These are phyloP conservation scores for Tamias sibiricus DNA, from an alignment of 2,113 vertebrate species.

Conservation along the genomic window DNA sequence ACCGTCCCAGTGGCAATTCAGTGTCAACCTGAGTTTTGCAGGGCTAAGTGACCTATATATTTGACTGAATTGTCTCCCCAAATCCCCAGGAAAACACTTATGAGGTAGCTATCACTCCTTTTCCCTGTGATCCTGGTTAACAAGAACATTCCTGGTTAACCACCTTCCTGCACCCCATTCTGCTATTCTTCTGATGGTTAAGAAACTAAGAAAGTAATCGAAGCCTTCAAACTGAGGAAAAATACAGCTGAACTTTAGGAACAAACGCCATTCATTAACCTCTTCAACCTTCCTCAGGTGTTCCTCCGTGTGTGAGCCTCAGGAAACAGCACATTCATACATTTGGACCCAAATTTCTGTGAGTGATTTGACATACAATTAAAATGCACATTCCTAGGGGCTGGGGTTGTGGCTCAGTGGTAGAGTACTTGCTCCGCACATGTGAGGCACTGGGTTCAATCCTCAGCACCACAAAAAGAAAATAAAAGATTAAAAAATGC, in stretches of 20 bases:
- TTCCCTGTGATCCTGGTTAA: neutral
- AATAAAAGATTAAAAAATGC: neutral
- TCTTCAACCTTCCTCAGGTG: neutral
- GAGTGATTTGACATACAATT: neutral
- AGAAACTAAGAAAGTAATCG: neutral
- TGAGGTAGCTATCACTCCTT: neutral
- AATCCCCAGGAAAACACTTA: neutral
- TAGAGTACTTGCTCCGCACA: too few relatives aligned
- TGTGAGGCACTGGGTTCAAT: too few relatives aligned
- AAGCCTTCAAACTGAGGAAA: neutral
- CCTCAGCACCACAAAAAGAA: too few relatives aligned
- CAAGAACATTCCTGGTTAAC: neutral
- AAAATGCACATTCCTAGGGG: neutral
- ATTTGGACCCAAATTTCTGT: neutral
- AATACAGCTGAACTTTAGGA: neutral
- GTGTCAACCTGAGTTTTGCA: neutral
- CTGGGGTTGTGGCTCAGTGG: too few relatives aligned
- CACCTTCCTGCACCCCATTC: neutral
- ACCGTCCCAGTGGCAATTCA: neutral
- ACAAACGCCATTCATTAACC: neutral
- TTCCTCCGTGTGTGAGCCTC: neutral
- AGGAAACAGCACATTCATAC: neutral
- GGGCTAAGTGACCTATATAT: neutral
- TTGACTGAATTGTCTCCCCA: neutral
- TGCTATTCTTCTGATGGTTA: neutral